Base-by-base conservation (phyloP, 2,797 vertebrate species). In the Bothrops alternatus region DNA sequence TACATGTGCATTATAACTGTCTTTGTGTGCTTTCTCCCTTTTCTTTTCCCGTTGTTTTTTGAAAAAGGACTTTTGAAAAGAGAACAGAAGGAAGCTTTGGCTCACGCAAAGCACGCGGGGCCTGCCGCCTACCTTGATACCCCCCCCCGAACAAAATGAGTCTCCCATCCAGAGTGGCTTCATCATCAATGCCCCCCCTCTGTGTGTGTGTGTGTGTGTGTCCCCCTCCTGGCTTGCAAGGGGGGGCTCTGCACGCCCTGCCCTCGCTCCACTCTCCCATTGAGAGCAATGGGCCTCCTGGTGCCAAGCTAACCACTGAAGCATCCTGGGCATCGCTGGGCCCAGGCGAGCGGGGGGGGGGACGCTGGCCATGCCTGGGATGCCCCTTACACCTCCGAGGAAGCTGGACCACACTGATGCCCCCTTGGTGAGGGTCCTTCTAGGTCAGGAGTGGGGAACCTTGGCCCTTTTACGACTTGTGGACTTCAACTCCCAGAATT, bases 1-100 rank as follows among this genome's bases (percentile, higher is more conserved):
- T 0, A 26, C 1, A 28, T 4, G 2, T 26, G 60, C 13, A 0
- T 4, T 13, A 28, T 12, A 12, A 13, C 10, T 28, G 26, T 28
- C 3, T 42, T 42, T 42, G 42, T 42, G 42, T 42, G 42, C 42
- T 42, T 42, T 42, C 42, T 63, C 26, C 28, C 25, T 63, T 12
- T 4, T 23, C 23, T 25, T 61, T 25, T 25, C 8, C 8, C 47
- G 23, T 8, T 28, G 2, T 25, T 12, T 28, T 63, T 63, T 63
- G 60, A 63, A 63, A 55, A 63, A 63, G 60, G 60, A 26, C 3
- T 6, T 63, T 28, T 47, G 7, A 63, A 28, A 12, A 63, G 3
- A 28, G 60, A 63, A 63, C 25, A 10, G n/a, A 32, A 4, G n/a
- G 14, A 32, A 69, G 13, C 16, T 6, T 69, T 69, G 1, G n/a